Evolutionary conservation across 2,113 vertebrate genomes (phyloP).

Genomic region (Barnardius zonarius): DNA sequence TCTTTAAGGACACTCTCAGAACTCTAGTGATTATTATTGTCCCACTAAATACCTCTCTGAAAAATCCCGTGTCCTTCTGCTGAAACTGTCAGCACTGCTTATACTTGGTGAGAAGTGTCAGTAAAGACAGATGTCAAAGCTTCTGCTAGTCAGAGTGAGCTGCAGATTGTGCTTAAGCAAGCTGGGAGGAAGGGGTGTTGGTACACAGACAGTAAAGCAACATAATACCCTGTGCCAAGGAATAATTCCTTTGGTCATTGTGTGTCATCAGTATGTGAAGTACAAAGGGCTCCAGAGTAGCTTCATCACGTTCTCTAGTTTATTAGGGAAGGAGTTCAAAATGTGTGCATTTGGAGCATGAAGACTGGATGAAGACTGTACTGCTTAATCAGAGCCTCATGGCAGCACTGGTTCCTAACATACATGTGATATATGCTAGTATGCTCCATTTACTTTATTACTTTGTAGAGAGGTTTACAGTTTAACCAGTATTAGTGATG

Average conservation of each 20-base stretch:
- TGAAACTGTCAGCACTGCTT: background rate
- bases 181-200: background rate
- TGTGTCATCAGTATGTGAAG: background rate
- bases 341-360: background rate
- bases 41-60: background rate
- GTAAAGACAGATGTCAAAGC: background rate
- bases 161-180: background rate
- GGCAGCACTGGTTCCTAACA: background rate
- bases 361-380: background rate
- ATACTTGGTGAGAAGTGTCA: background rate
- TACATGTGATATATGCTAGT: background rate
- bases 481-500: background rate
- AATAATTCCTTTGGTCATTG: background rate
- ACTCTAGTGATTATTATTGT: background rate
- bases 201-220: accelerated
- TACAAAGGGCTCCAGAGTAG: background rate
- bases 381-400: background rate
- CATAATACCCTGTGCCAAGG: background rate
- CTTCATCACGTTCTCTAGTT: conserved; percentile 21
- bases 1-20: background rate
- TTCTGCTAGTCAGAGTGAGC: background rate
- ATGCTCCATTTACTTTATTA: background rate
- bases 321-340: conserved; percentile 1
- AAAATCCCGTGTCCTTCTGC: background rate
- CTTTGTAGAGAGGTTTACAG: background rate